A percentile compares a stretch with the other conserved stretches of the same genome.
Evolutionary conservation across 1,140 invertebrate genomes (phyloP).

Genomic region (Dolichoris vasculosae): DNA sequence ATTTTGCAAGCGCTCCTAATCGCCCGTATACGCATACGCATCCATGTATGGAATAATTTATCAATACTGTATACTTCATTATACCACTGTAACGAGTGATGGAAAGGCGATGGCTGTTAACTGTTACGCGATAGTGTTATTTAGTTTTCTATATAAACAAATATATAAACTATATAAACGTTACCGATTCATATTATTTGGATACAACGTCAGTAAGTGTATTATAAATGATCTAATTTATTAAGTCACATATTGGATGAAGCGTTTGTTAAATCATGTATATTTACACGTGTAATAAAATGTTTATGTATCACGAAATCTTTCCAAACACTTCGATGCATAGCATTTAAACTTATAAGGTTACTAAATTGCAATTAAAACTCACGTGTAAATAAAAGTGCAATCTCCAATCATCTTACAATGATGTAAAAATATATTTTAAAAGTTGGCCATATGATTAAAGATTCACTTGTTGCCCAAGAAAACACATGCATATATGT

Average conservation of each 20-base stretch:
- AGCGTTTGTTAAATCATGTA: conserved; percentile 54
- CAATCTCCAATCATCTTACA: conserved; percentile 49
- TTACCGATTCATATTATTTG: conserved; percentile 46
- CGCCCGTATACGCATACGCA: background rate
- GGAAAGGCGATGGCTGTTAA: conserved; percentile 47
- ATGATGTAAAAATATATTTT: conserved; percentile 42
- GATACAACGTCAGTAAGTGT: conserved; percentile 36
- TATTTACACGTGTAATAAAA: conserved; percentile 55
- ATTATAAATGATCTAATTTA: conserved; percentile 50
- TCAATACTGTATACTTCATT: conserved; percentile 35
- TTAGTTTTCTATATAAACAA: conserved; percentile 54
- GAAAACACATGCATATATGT: background rate
- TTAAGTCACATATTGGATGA: conserved; percentile 57
- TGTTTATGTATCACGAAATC: conserved; percentile 31
- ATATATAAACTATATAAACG: conserved; percentile 47
- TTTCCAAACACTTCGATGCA: conserved; percentile 14
- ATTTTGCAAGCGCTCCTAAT: background rate
- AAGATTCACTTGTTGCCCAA: conserved; percentile 14
- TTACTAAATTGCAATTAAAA: conserved; percentile 42
- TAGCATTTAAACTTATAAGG: conserved; percentile 5
- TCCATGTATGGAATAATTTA: conserved; percentile 32
- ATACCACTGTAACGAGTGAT: conserved; percentile 34
- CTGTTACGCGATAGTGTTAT: conserved; percentile 52
- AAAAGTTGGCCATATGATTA: conserved; percentile 17
- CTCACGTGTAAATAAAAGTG: conserved; percentile 54